Evolutionary conservation across 2,113 vertebrate genomes (phyloP), one percentile per base, ranked within the genome.

Genomic region (Macrotis lagotis): DNA sequence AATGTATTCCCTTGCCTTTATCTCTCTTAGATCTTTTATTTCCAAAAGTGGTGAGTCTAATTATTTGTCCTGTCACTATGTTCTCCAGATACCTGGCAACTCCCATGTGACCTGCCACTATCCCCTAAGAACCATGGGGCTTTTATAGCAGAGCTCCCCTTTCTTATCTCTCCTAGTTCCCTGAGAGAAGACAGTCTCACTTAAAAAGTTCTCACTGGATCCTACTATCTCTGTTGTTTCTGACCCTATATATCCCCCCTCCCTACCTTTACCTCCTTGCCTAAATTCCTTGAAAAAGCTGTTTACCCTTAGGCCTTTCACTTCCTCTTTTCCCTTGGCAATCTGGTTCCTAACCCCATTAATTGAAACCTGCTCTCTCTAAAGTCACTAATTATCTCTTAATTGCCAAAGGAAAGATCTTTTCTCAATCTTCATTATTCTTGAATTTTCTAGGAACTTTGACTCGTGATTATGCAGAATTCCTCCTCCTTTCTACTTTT

Each of bases 311-410:
- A 83, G 37, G 66, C 6, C 16, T 83, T 83, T 19, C 16, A 24
- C 10, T 24, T 83, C 26, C n/a, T 91, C 44, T 55, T 25, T 52
- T 48, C n/a, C 8, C 0, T 0, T 26, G 92, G 44, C 28, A 37
- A 94, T 89, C 50, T 47, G 10, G 22, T 25, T 92, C 25, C 22
- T 25, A 48, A 74, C 19, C 50, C 9, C 25, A 14, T 14, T 89
- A 50, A 55, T 10, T 89, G 47, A 74, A 48, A 92, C 28, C 28
- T 95, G 50, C 51, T 48, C n/a, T 48, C 31, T 51, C 47, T 48
- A 55, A 90, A 91, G 37, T 90, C 50, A 59, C 12, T 48, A 52
- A 28, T 94, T 53, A 92, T 59, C 51, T 74, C 95, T 92, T 90
- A 92, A 90, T 66, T 25, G 26, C 26, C 48, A 89, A 83, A 49